A percentile compares a stretch with the other conserved stretches of the same genome.
Conservation (phyloP, 1,140 invertebrate genomes). For the Camponotus vicinus region DNA sequence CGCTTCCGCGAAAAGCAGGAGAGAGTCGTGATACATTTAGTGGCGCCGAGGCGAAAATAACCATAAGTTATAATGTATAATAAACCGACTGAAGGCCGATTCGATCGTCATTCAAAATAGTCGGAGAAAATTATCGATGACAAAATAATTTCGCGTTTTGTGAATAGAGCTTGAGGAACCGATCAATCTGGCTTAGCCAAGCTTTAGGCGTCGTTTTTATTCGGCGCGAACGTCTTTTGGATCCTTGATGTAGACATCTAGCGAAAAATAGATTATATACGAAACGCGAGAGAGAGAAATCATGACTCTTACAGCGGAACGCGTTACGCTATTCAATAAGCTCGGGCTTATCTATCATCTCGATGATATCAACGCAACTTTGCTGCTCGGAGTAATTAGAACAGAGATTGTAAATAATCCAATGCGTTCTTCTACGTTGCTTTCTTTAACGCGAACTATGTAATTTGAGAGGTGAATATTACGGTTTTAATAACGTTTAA, state of each 20-base stretch:
- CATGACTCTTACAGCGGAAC: constrained; percentile 37
- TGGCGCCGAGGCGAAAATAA: constrained; percentile 8
- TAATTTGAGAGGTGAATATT: no score
- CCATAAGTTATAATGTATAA: constrained; percentile 33
- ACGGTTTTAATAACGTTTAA: no score
- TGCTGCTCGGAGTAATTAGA: constrained; percentile 35
- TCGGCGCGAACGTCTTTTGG: constrained; percentile 13
- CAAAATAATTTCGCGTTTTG: constrained; percentile 13
- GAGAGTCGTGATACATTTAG: constrained; percentile 46
- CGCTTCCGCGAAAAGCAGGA: constrained; percentile 16
- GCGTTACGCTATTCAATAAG: constrained; percentile 56
- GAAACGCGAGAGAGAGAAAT: constrained; percentile 55
- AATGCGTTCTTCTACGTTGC: constrained; percentile 18
- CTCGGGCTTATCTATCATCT: constrained; percentile 48
- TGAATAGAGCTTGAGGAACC: not conserved
- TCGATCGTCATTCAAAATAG: constrained; percentile 2
- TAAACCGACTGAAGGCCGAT: not conserved
- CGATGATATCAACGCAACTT: constrained; percentile 46
- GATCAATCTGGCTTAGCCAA: constrained; percentile 22
- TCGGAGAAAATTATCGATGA: not conserved
- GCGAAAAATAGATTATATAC: not conserved
- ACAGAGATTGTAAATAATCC: constrained; percentile 28
- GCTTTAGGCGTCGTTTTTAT: constrained; percentile 19
- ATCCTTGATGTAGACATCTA: constrained; percentile 20
- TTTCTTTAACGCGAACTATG: not conserved